Conservation (phyloP, 2,797 vertebrate genomes). For the Scyliorhinus canicula region DNA sequence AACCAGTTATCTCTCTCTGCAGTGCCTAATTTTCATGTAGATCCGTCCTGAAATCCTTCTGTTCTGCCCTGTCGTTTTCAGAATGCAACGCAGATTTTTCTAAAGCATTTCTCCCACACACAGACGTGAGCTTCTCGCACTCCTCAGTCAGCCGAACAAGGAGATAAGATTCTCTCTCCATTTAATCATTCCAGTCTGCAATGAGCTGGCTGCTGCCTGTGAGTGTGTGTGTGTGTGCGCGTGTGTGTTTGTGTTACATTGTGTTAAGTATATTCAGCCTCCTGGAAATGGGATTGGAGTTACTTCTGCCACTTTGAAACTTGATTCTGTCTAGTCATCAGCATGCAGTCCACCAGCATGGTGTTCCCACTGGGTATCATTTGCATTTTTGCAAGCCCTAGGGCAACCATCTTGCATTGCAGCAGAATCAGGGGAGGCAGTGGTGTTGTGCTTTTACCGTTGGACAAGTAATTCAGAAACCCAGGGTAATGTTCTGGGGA, state of each 20-base stretch:
- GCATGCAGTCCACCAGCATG: too few species aligned
- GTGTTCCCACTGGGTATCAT: not conserved
- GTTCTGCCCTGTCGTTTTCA: constrained; percentile 7
- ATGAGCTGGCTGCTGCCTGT: constrained; percentile 5
- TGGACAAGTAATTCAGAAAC: too few species aligned
- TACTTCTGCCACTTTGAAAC: not conserved
- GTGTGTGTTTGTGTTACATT: not conserved
- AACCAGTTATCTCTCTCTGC: constrained; percentile 9
- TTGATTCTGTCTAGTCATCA: not conserved
- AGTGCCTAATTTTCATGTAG: constrained; percentile 23
- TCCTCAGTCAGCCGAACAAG: not conserved
- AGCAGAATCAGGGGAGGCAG: not conserved
- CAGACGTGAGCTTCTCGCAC: not conserved
- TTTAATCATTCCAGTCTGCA: not conserved
- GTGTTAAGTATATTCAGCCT: too few species aligned
- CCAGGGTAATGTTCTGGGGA: too few species aligned
- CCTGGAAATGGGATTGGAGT: not conserved
- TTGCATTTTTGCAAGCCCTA: not conserved
- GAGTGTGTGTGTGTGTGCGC: not conserved
- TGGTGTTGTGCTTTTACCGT: not conserved
- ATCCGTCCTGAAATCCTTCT: not conserved
- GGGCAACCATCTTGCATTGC: not conserved
- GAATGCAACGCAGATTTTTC: not conserved
- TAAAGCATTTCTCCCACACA: constrained; percentile 19
- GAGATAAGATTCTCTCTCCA: not conserved